Conservation (phyloP, 2,888 invertebrate species). For the Calliphora vomitoria region DNA sequence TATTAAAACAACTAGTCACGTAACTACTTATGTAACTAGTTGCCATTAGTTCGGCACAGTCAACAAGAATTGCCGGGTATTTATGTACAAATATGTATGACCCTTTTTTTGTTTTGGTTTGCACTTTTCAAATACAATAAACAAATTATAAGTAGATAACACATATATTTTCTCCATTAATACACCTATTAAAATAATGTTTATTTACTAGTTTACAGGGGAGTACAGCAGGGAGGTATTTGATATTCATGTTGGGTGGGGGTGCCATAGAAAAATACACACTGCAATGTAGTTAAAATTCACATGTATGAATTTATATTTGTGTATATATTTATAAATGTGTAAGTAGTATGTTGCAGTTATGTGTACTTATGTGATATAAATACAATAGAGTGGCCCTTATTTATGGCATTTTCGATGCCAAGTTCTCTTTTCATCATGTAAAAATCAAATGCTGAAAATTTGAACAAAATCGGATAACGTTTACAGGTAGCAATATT, state of each 20-base stretch:
- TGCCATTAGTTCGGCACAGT: no score
- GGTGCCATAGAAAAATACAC: neutral
- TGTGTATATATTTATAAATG: neutral
- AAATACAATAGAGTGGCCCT: no score
- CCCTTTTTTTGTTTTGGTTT: neutral
- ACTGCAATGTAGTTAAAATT: neutral
- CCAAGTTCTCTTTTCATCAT: no score
- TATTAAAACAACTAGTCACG: no score
- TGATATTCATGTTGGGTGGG: neutral
- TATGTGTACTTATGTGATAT: neutral
- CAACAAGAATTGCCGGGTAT: neutral
- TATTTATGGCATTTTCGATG: no score
- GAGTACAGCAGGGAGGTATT: neutral
- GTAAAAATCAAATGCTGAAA: no score
- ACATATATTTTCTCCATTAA: neutral
- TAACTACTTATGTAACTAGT: no score
- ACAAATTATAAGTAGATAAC: slow-evolving; percentile 6
- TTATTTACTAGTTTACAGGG: neutral
- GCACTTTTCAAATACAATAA: slow-evolving; percentile 33
- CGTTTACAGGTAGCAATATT: no score
- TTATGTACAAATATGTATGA: neutral
- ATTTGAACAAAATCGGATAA: no score
- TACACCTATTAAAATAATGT: neutral
- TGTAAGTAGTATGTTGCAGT: neutral
- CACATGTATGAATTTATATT: no score